Base-by-base conservation (phyloP, 1,140 invertebrate species). In the Leptinotarsa texana region DNA sequence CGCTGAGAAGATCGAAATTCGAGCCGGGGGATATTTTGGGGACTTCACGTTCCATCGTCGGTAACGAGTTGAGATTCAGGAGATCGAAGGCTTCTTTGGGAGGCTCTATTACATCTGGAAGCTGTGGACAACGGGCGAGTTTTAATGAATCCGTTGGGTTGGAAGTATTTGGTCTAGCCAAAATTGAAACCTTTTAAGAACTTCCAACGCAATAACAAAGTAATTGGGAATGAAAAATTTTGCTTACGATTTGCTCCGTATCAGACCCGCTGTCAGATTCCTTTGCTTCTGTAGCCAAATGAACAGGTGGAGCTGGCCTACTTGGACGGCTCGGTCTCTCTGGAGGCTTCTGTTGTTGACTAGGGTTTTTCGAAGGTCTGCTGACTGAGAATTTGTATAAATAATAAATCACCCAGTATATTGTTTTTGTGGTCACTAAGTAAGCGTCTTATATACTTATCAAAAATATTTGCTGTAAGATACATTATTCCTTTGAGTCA, bases 1-100 rank as follows among this genome's bases (percentile, higher is more conserved):
- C 89, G 49, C 88, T 89, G 21, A 93, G 85, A 66, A 93, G 84
- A 86, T 93, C 92, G 79, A 91, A 89, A 79, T 89, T 88, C 48
- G 87, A 82, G 80, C 81, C 82, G 73, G 85, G 51, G 75, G 83
- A 77, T 75, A 74, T 66, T 73, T 73, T 80, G 73, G 80, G 79
- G 65, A 51, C 78, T 62, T 24, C 73, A 73, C 21, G 67, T 4
- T 78, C 66, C 33, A 49, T 49, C 11, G 70, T 51, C 42, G 63
- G n/a, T 17, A 73, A 69, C 68, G 84, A 84, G 77, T 86, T 88
- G n/a, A 89, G 77, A 80, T 89, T 89, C 24, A 89, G 81, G 71
- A 89, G 81, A 83, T 89, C 87, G 17, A 88, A 85, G 6, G 84
- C 80, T 76, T 84, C 84, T 74, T 81, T 81, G 57, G 79, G 63